These are phyloP conservation scores for Trochalopteron elliotii DNA, from an alignment of 2,113 vertebrate genomes.

Conservation along the genomic window DNA sequence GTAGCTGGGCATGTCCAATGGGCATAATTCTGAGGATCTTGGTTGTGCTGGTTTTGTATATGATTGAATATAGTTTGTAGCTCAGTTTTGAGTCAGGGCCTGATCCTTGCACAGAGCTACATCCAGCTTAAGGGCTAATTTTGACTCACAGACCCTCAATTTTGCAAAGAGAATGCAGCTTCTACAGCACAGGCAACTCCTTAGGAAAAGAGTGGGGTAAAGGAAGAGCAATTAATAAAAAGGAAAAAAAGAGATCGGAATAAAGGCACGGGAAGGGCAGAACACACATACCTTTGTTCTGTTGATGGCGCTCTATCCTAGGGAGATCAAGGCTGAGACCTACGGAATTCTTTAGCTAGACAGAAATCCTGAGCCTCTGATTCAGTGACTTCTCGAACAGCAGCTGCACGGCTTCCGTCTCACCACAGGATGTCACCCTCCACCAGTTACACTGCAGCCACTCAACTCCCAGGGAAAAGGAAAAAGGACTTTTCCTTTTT, in stretches of 20 bases:
- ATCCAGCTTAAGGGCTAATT: not conserved
- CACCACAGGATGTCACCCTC: constrained; percentile 45
- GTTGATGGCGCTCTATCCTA: not conserved
- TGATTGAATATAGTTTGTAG: not conserved
- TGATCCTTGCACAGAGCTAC: not conserved
- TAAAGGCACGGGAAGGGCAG: not conserved
- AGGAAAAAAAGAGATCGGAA: not conserved
- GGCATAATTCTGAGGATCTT: not conserved
- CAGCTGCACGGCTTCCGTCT: not conserved
- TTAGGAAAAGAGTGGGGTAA: not conserved
- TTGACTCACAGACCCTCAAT: not conserved
- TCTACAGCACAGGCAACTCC: not conserved
- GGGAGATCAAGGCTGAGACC: not conserved
- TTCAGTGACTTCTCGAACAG: not conserved
- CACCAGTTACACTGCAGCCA: not conserved
- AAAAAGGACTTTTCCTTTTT: not conserved
- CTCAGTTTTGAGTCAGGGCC: not conserved
- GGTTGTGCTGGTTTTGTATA: not conserved
- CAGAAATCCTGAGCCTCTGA: not conserved
- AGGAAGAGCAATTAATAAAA: not conserved
- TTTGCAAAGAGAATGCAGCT: not conserved
- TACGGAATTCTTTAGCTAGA: not conserved
- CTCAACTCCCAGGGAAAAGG: not conserved
- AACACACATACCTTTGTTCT: not conserved
- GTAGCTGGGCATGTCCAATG: not conserved